Percentiles rank a stretch among this genome's conserved stretches.
phyloP scores from a whole-genome alignment of 2,888 invertebrate species.

The Drosophila mimetica region DNA sequence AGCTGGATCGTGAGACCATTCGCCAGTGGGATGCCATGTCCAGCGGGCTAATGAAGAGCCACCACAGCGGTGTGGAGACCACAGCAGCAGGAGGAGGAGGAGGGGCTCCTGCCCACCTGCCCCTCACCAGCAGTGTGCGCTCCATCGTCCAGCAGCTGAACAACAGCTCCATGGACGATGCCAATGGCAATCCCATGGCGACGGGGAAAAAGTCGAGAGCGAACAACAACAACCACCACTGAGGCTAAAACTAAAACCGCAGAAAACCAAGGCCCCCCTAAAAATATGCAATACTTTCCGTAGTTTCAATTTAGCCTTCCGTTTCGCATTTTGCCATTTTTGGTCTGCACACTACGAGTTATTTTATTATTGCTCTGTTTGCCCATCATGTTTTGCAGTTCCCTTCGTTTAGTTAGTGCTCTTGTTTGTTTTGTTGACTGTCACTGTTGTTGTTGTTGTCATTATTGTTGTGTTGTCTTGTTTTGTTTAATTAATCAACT shows the following conservation, averaged over 20 bases:
- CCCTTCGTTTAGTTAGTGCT: slow-evolving; percentile 1
- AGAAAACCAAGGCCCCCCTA: neutral
- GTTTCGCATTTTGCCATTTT: slow-evolving; percentile 12
- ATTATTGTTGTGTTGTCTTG: slow-evolving; percentile 65
- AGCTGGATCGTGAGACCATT: slow-evolving; percentile 93
- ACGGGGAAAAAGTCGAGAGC: slow-evolving; percentile 47
- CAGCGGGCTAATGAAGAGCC: slow-evolving; percentile 89
- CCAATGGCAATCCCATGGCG: slow-evolving; percentile 49
- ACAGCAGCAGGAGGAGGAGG: neutral
- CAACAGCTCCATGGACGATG: slow-evolving; percentile 64
- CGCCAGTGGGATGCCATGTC: slow-evolving; percentile 96
- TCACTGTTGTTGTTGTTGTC: slow-evolving; percentile 39
- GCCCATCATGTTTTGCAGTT: slow-evolving; percentile 14
- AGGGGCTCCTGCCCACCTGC: slow-evolving; percentile 54
- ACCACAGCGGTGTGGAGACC: slow-evolving; percentile 60
- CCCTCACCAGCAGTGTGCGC: slow-evolving; percentile 72
- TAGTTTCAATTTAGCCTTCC: slow-evolving; percentile 17
- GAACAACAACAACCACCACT: slow-evolving; percentile 36
- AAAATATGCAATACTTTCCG: slow-evolving; percentile 26
- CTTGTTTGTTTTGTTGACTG: slow-evolving; percentile 50
- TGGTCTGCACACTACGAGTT: slow-evolving; percentile 32
- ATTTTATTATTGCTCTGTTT: slow-evolving; percentile 27
- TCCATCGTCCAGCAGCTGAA: slow-evolving; percentile 79
- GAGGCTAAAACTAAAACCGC: slow-evolving; percentile 8
- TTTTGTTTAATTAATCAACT: slow-evolving; percentile 70